A percentile compares a stretch with the other conserved stretches of the same genome.
phyloP scores from a whole-genome alignment of 1,140 invertebrate genomes.

The Drosophila kurseongensis region DNA sequence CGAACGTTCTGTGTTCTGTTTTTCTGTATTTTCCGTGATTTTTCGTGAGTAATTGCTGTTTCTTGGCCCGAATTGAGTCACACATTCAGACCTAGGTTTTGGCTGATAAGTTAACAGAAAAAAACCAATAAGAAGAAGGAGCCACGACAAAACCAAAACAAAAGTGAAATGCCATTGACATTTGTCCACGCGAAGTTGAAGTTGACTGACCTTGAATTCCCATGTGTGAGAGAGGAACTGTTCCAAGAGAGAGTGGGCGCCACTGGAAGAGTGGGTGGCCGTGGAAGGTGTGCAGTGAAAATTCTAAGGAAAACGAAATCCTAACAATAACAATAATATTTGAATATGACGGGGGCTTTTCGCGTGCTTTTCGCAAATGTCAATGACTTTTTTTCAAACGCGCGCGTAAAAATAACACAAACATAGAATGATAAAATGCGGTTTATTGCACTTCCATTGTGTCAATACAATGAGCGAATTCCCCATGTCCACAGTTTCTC shows the following conservation, averaged over 20 bases:
- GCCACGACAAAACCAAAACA: conserved; percentile 30
- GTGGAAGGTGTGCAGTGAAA: conserved; percentile 22
- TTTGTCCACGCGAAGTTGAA: conserved; percentile 54
- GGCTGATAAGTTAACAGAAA: conserved; percentile 18
- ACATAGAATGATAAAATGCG: conserved; percentile 33
- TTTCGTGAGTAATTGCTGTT: conserved; percentile 52
- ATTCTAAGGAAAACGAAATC: conserved; percentile 26
- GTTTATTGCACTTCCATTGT: conserved; percentile 55
- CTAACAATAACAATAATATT: conserved; percentile 40
- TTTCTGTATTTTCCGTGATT: conserved; percentile 60
- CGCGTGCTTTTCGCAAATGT: conserved; percentile 33
- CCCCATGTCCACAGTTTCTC: conserved; percentile 9
- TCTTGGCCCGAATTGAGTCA: conserved; percentile 30
- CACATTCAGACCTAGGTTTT: conserved; percentile 6
- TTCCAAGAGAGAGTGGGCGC: background rate
- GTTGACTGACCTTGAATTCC: conserved; percentile 55
- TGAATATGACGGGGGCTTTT: conserved; percentile 27
- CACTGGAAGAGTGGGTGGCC: conserved; percentile 8
- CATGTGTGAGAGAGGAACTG: conserved; percentile 22
- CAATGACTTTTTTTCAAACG: conserved; percentile 51
- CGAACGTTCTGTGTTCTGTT: conserved; percentile 66
- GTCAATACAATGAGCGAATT: conserved; percentile 35
- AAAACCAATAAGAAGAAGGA: conserved; percentile 5
- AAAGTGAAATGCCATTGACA: conserved; percentile 57
- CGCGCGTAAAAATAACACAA: conserved; percentile 45